Evolutionary conservation across 2,113 vertebrate genomes (phyloP).

Genomic region (Mus musculus): GRCm39 chr6:112094501-112095000

Average conservation of each 20-base stretch:
- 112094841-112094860: rapidly evolving
- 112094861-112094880: too few relatives aligned
- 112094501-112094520: not conserved
- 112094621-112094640: too few relatives aligned
- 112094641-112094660: too few relatives aligned
- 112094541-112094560: not conserved
- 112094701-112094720: too few relatives aligned
- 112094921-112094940: not conserved
- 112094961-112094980: not conserved
- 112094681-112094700: too few relatives aligned
- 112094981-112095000: not conserved
- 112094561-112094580: not conserved
- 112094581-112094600: not conserved
- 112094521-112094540: not conserved
- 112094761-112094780: too few relatives aligned
- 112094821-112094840: not conserved
- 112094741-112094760: too few relatives aligned
- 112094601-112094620: rapidly evolving
- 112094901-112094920: not conserved
- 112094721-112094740: too few relatives aligned
- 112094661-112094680: too few relatives aligned
- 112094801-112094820: not conserved
- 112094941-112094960: not conserved
- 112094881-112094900: not conserved
- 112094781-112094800: too few relatives aligned